Conservation (phyloP, 2,797 vertebrate genomes). For the Cynopterus sphinx region DNA sequence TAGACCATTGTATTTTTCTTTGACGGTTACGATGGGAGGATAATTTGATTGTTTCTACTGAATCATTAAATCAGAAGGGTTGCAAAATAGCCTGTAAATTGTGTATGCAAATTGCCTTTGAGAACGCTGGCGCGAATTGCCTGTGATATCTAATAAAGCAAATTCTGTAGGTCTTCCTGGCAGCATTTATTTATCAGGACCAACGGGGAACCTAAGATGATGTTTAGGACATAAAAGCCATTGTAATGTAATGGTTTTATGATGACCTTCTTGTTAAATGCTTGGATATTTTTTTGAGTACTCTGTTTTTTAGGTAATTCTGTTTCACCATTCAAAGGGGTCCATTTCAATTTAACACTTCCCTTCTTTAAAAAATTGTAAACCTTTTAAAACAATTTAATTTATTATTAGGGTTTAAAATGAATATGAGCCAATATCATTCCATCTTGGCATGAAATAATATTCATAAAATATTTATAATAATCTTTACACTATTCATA, state of each 20-base stretch:
- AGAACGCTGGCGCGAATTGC: neutral
- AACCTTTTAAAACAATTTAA: neutral
- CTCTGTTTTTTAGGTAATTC: neutral
- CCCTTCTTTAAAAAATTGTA: neutral
- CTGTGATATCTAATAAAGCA: constrained; percentile 8
- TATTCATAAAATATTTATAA: neutral
- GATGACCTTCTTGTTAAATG: neutral
- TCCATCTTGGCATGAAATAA: neutral
- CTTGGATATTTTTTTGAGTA: neutral
- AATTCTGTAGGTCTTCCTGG: neutral
- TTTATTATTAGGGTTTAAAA: neutral
- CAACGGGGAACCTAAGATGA: neutral
- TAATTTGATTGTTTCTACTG: constrained; percentile 40
- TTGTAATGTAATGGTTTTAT: neutral
- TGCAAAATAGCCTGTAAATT: constrained; percentile 34
- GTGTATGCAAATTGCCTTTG: constrained; percentile 47
- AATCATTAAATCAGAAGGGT: constrained; percentile 58
- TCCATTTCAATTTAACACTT: neutral
- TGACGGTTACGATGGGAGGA: neutral
- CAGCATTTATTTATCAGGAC: neutral
- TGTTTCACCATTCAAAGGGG: neutral
- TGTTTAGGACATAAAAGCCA: neutral
- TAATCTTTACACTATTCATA: neutral
- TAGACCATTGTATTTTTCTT: constrained; percentile 45
- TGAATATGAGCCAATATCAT: neutral